Evolutionary conservation across 2,888 invertebrate species (phyloP).

Genomic region (Alviniconcha strummeri): DNA sequence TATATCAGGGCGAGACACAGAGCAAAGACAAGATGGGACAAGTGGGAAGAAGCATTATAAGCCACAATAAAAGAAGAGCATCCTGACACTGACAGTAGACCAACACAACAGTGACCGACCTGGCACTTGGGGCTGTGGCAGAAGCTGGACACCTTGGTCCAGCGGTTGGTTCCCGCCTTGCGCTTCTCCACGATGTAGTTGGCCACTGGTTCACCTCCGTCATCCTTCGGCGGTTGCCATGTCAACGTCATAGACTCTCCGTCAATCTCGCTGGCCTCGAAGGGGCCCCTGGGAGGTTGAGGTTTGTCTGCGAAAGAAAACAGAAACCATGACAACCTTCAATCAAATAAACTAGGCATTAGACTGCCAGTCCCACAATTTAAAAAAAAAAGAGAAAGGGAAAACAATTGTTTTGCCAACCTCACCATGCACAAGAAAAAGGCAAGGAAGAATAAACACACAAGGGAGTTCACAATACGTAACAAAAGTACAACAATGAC

Average conservation of each 20-base stretch:
- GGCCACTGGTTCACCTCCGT: conserved; percentile 94
- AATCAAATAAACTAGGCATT: neutral
- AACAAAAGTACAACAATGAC: no score
- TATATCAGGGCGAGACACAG: no score
- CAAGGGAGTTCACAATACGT: no score
- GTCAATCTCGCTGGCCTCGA: conserved; percentile 94
- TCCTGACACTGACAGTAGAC: no score
- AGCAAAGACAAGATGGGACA: no score
- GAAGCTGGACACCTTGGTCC: conserved; percentile 81
- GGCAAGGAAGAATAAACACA: neutral
- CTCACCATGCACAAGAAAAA: neutral
- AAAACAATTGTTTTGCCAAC: neutral
- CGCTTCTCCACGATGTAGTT: conserved; percentile 98
- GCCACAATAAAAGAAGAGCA: no score
- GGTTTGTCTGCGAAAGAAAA: conserved; percentile 83
- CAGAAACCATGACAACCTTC: neutral
- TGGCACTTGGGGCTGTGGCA: conserved; percentile 75
- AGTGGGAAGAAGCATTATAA: no score
- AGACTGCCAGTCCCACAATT: no score
- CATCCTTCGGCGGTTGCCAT: conserved; percentile 97
- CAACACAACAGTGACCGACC: conserved; percentile 8
- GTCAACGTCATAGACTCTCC: conserved; percentile 95
- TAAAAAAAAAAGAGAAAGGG: neutral
- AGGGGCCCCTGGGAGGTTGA: conserved; percentile 87
- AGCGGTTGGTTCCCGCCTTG: conserved; percentile 76